Evolutionary conservation across 2,797 vertebrate species (phyloP).

Genomic region (Argyrosomus regius): DNA sequence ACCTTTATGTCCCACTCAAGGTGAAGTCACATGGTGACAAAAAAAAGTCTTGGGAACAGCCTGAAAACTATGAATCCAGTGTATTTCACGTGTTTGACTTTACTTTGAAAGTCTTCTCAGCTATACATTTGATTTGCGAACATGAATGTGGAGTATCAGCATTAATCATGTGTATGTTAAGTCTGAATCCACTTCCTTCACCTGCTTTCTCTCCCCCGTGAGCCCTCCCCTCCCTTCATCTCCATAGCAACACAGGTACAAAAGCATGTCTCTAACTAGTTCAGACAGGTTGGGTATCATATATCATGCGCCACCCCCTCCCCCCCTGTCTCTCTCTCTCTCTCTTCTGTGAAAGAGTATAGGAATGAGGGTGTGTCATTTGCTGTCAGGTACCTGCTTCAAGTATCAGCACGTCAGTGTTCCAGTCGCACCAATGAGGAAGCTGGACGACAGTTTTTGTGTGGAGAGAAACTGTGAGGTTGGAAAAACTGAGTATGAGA

Average conservation of each 20-base stretch:
- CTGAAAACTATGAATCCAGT: neutral
- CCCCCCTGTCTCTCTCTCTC: neutral
- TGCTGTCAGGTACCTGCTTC: conserved; percentile 30
- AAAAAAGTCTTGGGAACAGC: neutral
- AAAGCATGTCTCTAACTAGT: conserved; percentile 68
- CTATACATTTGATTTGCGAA: too few species aligned
- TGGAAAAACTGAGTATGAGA: neutral
- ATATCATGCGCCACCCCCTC: conserved; percentile 40
- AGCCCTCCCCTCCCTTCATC: conserved; percentile 13
- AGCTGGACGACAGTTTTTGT: neutral
- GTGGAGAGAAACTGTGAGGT: neutral
- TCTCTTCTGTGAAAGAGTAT: conserved; percentile 21
- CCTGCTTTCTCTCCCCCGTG: neutral
- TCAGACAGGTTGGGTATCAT: conserved; percentile 67
- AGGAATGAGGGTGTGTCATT: conserved; percentile 72
- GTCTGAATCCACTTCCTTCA: conserved; percentile 19
- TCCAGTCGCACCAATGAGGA: conserved; percentile 31
- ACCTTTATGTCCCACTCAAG: neutral
- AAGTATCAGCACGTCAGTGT: conserved; percentile 62
- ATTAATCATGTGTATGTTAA: neutral
- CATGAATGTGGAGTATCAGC: neutral
- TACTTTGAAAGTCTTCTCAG: neutral
- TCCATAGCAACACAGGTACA: conserved; percentile 64
- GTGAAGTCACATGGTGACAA: neutral
- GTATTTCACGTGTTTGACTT: neutral